These are phyloP conservation scores for Dasypus novemcinctus DNA, from an alignment of 2,113 vertebrate genomes.

Conservation along the genomic window DNA sequence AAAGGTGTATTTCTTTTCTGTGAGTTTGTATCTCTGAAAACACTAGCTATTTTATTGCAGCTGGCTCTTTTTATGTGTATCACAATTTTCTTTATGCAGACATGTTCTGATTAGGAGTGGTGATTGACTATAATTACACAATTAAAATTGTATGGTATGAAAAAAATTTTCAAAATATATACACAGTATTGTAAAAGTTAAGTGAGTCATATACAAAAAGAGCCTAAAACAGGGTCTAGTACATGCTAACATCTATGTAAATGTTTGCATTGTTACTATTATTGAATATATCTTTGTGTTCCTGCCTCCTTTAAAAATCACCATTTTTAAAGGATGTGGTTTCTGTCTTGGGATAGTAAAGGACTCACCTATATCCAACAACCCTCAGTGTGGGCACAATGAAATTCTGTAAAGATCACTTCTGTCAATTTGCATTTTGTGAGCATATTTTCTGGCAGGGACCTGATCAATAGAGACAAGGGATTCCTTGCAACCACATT, in stretches of 20 bases:
- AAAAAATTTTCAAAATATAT: no score
- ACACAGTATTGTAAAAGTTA: accelerated
- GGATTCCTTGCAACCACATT: accelerated
- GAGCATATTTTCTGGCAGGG: background rate
- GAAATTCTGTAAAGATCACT: background rate
- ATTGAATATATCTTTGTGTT: no score
- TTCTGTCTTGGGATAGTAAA: background rate
- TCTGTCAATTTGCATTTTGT: accelerated
- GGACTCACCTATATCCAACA: accelerated
- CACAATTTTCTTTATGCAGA: slow-evolving; percentile 94
- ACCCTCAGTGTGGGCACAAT: background rate
- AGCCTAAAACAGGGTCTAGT: accelerated
- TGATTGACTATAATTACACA: slow-evolving; percentile 99
- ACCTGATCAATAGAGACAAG: no score
- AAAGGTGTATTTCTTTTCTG: slow-evolving; percentile 98
- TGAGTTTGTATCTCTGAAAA: slow-evolving; percentile 97
- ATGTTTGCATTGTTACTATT: background rate
- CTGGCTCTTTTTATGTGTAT: slow-evolving; percentile 98
- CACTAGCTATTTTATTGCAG: slow-evolving; percentile 97
- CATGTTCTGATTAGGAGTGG: slow-evolving; percentile 96
- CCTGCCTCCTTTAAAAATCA: background rate
- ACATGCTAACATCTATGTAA: accelerated
- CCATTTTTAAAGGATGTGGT: no score
- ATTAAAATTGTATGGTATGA: slow-evolving; percentile 96
- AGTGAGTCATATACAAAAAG: accelerated